Percentiles rank a stretch among this genome's conserved stretches.
phyloP scores from a whole-genome alignment of 2,888 invertebrate species.

The Tetranychus truncatus region DNA sequence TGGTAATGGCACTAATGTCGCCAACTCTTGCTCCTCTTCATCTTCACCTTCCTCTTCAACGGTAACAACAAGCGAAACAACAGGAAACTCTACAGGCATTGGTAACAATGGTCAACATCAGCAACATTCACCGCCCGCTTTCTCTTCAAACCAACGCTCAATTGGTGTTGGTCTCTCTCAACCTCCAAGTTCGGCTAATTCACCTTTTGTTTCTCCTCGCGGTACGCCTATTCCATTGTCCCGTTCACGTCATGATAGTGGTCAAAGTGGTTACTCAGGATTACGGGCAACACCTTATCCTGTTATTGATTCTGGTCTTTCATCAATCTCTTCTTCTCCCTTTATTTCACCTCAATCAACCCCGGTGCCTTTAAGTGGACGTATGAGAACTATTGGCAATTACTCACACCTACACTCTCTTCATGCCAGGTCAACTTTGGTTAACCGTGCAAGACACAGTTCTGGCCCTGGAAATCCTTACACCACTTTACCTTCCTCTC shows the following conservation, averaged over 20 bases:
- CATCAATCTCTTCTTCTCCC: conserved; percentile 30
- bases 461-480: conserved; percentile 28
- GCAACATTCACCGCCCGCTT: conserved; percentile 15
- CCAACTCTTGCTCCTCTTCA: neutral
- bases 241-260: conserved; percentile 31
- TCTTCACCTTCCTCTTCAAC: too few relatives aligned
- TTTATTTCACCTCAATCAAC: conserved; percentile 30
- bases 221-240: conserved; percentile 32
- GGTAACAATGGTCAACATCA: neutral
- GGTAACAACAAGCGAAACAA: too few relatives aligned
- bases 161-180: conserved; percentile 36
- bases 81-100: conserved; percentile 6
- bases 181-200: conserved; percentile 49
- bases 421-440: neutral
- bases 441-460: conserved; percentile 28
- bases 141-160: conserved; percentile 17
- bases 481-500: neutral
- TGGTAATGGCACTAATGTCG: neutral
- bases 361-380: conserved; percentile 24
- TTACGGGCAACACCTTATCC: conserved; percentile 26
- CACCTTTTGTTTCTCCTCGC: conserved; percentile 63
- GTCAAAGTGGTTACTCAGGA: conserved; percentile 26
- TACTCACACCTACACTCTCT: conserved; percentile 4
- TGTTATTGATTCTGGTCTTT: conserved; percentile 28
- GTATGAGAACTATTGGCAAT: conserved; percentile 14